phyloP scores from a whole-genome alignment of 1,140 invertebrate genomes.

The Thaumetopoea pityocampa region DNA sequence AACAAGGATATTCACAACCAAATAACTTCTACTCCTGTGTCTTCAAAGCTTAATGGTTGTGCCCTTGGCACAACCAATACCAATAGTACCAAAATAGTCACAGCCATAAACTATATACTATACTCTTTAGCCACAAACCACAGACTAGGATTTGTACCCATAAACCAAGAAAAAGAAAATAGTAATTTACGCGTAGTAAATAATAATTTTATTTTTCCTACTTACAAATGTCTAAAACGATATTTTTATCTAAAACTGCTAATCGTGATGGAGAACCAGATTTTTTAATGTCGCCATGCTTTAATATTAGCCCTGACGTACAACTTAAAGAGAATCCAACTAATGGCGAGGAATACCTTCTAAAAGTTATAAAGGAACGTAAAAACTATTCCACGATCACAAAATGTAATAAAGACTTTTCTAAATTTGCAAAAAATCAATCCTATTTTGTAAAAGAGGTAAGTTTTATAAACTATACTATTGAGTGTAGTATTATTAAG shows the following conservation, averaged over 20 bases:
- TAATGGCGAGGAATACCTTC: slow-evolving; percentile 57
- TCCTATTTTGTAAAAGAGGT: no score
- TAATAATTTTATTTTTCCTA: neutral
- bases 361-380: slow-evolving; percentile 57
- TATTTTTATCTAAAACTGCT: slow-evolving; percentile 25
- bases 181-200: neutral
- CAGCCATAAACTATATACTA: no score
- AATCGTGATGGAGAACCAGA: slow-evolving; percentile 27
- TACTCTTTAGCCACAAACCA: no score
- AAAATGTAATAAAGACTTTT: slow-evolving; percentile 44
- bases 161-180: no score
- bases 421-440: slow-evolving; percentile 48
- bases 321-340: slow-evolving; percentile 50
- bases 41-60: no score
- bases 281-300: slow-evolving; percentile 39
- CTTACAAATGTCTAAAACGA: slow-evolving; percentile 37
- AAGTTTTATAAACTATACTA: no score
- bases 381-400: slow-evolving; percentile 40
- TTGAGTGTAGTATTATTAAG: no score
- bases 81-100: no score
- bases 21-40: no score
- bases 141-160: no score
- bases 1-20: no score
- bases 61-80: no score
- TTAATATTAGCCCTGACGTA: slow-evolving; percentile 44